Base-by-base conservation (phyloP, 2,797 vertebrate species). In the Onychomys torridus region DNA sequence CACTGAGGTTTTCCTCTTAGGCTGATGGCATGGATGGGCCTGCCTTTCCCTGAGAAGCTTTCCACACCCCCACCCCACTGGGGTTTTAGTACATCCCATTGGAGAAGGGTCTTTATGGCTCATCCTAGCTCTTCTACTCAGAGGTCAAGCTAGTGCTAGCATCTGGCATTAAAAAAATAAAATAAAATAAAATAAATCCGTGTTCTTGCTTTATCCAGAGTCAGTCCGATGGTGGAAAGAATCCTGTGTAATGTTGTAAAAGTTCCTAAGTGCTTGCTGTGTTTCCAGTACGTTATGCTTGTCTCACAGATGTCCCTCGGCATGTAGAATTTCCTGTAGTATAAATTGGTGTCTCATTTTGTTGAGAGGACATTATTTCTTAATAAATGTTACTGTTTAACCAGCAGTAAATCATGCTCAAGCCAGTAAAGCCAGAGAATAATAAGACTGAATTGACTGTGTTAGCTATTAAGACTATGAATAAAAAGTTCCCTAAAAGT, bases 401-500 rank as follows among this genome's bases (percentile, higher is more conserved):
- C 76, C 97, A 97, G 88, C 2, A 77, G 87, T 93, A 92, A 95
- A 52, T 87, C 43, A 93, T 79, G 63, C 91, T 90, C 78, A 95
- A 87, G 19, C 19, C 94, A 94, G 52, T 65, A 63, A 89, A 78
- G 92, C 88, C 34, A 49, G 73, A 52, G 71, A 93, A 88, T 49
- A 93, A 93, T 96, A 97, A 82, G 94, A 97, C 52, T 79, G 91
- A 92, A 97, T 95, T 73, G 78, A 95, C 81, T 89, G 21, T 95
- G 96, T 29, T 82, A 96, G 83, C 85, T 94, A 69, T 89, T 95
- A 46, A 95, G 95, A 84, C 85, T 90, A 25, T 95, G 91, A 96
- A 73, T 63, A 43, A 95, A 97, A 96, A 96, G 85, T 89, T 97
- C 95, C 96, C 93, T 85, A 32, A 71, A 96, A 85, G 88, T 27